A percentile compares a stretch with the other conserved stretches of the same genome.
Evolutionary conservation across 2,888 invertebrate species (phyloP).

Genomic region (Erebia ligea): DNA sequence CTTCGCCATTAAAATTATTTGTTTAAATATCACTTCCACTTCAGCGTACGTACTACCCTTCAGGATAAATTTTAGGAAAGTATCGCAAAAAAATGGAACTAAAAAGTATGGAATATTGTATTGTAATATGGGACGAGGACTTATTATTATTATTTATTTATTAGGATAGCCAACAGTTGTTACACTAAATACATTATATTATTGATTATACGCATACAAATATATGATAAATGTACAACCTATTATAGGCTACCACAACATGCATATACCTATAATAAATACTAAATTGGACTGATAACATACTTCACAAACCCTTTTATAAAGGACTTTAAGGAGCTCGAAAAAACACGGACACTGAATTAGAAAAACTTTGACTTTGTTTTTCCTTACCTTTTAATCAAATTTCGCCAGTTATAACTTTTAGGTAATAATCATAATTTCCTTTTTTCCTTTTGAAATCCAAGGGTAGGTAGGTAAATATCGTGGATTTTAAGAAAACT

Average conservation of each 20-base stretch:
- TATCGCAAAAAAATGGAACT: not conserved
- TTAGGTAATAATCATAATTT: not conserved
- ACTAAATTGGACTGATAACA: no score
- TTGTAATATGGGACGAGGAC: not conserved
- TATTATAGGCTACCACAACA: no score
- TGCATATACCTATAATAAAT: no score
- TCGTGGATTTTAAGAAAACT: no score
- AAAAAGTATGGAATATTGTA: not conserved
- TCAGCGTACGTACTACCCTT: not conserved
- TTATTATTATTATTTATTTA: no score
- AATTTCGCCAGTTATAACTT: not conserved
- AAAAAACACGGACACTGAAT: not conserved
- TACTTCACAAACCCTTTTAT: not conserved
- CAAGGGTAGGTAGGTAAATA: no score
- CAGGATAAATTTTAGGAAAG: not conserved
- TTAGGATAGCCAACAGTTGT: no score
- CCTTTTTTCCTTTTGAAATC: not conserved
- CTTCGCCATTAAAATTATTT: no score
- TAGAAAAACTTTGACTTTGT: not conserved
- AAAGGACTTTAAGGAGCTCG: not conserved
- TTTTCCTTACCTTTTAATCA: not conserved
- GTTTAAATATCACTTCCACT: no score
- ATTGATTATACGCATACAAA: no score
- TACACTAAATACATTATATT: no score
- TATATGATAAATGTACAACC: no score